Base-by-base conservation (phyloP, 2,113 vertebrate species). In the Cromileptes altivelis region DNA sequence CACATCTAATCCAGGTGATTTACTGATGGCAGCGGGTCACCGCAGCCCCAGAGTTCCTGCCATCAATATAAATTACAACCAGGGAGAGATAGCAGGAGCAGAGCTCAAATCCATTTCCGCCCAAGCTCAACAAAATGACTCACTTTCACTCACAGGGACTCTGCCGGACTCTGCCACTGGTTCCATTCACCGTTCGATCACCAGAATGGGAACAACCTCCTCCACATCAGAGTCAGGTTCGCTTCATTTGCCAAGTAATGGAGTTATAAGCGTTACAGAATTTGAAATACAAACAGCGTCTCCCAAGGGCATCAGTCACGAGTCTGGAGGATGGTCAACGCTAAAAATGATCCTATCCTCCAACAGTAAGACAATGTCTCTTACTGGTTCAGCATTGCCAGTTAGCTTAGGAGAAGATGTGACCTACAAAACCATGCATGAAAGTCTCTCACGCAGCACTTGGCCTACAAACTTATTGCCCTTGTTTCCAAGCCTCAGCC, bases 1-100 rank as follows among this genome's bases (percentile, higher is more conserved):
- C 69, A 70, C 75, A 83, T 88, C 91, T 87, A 86, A 89, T 88
- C 83, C 85, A 47, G 74, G 40, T 91, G 93, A 93, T 93, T 93
- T 93, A 93, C 76, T 72, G 73, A 81, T 71, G 84, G 78, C 86
- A 82, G 72, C 17, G 12, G 85, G 89, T 88, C 85, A 85, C 18
- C 27, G 56, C 78, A 85, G 81, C 70, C n/a, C 78, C 53, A 60
- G 47, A 80, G 78, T 80, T 84, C 62, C 80, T 67, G 69, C 75
- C 75, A 88, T 87, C 78, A 78, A 82, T 88, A 82, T 89, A 82
- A 86, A 89, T 88, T 85, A 90, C 80, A 85, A 81, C 78, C 80
- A 55, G 53, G 69, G 76, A 86, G 64, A 73, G 65, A 84, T 60
- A 75, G 68, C 74, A 61, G 73, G 63, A 75, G 78, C 76, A 67